These are phyloP conservation scores for Caretta caretta DNA, from an alignment of 2,113 vertebrate species.

Conservation along the genomic window DNA sequence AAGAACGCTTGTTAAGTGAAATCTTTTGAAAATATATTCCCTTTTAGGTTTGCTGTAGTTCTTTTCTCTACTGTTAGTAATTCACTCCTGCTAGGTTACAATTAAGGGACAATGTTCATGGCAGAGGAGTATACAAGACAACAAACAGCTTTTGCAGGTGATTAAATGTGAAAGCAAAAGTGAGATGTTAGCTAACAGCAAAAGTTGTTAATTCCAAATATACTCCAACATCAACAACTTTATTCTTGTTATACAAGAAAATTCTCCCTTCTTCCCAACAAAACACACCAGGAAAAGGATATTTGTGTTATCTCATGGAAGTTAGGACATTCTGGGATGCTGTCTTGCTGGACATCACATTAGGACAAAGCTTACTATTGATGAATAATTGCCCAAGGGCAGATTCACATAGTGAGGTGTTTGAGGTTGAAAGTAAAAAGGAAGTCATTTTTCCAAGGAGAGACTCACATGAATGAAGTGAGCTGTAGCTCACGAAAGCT, in stretches of 20 bases:
- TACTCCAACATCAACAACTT: background rate
- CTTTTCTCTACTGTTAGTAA: conserved; percentile 59
- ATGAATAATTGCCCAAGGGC: background rate
- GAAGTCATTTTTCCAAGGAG: background rate
- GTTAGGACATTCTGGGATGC: background rate
- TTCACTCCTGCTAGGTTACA: conserved; percentile 68
- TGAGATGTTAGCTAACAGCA: conserved; percentile 42
- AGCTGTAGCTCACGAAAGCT: too few relatives aligned
- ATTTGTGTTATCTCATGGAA: background rate
- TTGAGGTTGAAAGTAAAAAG: background rate
- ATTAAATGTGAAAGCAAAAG: conserved; percentile 50
- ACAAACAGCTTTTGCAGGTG: conserved; percentile 69
- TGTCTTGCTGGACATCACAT: background rate
- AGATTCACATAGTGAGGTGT: background rate
- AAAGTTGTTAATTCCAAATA: conserved; percentile 60
- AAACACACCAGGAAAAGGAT: background rate
- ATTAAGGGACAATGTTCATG: conserved; percentile 65
- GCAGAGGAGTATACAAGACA: conserved; percentile 54
- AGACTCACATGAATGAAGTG: background rate
- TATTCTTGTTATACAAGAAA: background rate
- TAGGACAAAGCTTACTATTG: background rate
- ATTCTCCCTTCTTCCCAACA: background rate
- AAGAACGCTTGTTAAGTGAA: conserved; percentile 59
- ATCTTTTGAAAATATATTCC: conserved; percentile 60
- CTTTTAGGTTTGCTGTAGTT: conserved; percentile 49